A percentile compares a stretch with the other conserved stretches of the same genome.
Conservation (phyloP, 2,888 invertebrate genomes). For the Kryphioiulus occultus region DNA sequence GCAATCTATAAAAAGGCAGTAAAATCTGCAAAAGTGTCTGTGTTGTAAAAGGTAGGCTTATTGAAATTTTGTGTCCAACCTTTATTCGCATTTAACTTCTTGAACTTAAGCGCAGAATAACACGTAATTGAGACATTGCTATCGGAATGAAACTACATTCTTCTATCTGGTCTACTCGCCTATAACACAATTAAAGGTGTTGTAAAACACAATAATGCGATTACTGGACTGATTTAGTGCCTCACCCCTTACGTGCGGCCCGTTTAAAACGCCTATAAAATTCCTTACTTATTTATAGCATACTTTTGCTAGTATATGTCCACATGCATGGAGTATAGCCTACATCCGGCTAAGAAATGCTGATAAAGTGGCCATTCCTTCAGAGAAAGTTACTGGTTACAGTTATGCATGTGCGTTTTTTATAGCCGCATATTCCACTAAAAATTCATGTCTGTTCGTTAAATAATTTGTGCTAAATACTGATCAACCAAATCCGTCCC, state of each 20-base stretch:
- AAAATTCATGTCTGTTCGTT: neutral
- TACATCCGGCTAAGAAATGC: neutral
- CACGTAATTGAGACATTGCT: neutral
- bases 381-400: neutral
- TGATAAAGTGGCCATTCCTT: neutral
- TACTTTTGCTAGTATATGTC: neutral
- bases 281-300: neutral
- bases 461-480: too few species aligned
- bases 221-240: neutral
- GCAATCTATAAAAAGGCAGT: neutral
- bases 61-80: neutral
- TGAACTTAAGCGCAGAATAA: neutral
- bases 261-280: neutral
- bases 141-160: neutral
- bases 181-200: neutral
- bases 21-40: neutral
- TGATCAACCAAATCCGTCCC: too few species aligned
- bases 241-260: neutral
- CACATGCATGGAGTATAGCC: neutral
- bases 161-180: neutral
- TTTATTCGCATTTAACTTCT: neutral
- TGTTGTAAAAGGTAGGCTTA: neutral
- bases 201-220: slow-evolving; percentile 11
- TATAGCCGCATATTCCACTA: neutral
- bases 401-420: neutral